Conservation (phyloP, 2,888 invertebrate species). For the Tricholauxania praeusta region DNA sequence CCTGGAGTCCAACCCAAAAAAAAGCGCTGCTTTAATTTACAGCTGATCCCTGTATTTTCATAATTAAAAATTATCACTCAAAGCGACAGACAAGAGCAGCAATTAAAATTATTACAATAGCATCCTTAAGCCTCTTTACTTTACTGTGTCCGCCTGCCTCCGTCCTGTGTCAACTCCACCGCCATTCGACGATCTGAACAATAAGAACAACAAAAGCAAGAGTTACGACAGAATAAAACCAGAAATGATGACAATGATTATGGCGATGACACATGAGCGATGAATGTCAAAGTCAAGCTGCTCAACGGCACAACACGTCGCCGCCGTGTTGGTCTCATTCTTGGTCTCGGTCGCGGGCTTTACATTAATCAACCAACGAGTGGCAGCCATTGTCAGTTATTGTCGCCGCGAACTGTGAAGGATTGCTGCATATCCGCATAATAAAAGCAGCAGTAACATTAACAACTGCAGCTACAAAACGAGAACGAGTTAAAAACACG, state of each 20-base stretch:
- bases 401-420: conserved; percentile 9
- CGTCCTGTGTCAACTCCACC: neutral
- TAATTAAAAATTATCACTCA: conserved; percentile 23
- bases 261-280: conserved; percentile 33
- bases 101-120: conserved; percentile 14
- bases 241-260: conserved; percentile 15
- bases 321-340: neutral
- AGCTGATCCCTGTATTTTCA: neutral
- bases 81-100: conserved; percentile 4
- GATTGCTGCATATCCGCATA: conserved; percentile 10
- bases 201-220: too few species aligned
- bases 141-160: neutral
- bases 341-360: neutral
- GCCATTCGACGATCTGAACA: too few species aligned
- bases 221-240: neutral
- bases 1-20: neutral
- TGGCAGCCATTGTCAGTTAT: conserved; percentile 25
- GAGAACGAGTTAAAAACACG: conserved; percentile 15
- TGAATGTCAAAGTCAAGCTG: conserved; percentile 37
- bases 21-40: too few species aligned
- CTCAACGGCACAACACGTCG: neutral
- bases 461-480: too few species aligned
- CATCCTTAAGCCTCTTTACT: conserved; percentile 12
- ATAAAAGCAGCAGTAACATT: too few species aligned
- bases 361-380: conserved; percentile 29